Evolutionary conservation across 1,140 invertebrate species (phyloP).

Genomic region (Dendrolimus punctatus): DNA sequence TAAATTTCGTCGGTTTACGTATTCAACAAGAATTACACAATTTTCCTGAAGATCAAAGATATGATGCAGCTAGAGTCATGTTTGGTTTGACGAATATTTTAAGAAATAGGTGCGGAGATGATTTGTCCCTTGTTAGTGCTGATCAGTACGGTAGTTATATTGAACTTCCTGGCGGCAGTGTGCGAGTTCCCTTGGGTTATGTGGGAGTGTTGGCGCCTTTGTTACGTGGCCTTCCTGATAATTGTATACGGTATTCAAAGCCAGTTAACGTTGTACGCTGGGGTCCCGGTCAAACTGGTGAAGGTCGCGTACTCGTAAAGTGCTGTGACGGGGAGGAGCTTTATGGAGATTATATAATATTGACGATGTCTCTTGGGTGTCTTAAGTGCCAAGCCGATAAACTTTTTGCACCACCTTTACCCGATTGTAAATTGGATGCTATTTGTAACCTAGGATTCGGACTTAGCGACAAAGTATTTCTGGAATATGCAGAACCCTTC

Average conservation of each 20-base stretch:
- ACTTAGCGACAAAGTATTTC: slow-evolving; percentile 85
- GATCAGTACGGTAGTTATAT: slow-evolving; percentile 78
- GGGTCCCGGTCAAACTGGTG: slow-evolving; percentile 69
- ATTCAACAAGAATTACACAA: slow-evolving; percentile 79
- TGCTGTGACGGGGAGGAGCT: slow-evolving; percentile 82
- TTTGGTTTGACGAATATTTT: slow-evolving; percentile 76
- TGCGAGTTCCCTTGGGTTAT: slow-evolving; percentile 76
- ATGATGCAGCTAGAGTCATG: slow-evolving; percentile 77
- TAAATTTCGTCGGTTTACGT: slow-evolving; percentile 76
- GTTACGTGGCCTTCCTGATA: slow-evolving; percentile 73
- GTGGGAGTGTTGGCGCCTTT: slow-evolving; percentile 77
- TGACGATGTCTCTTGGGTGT: slow-evolving; percentile 88
- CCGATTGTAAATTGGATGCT: slow-evolving; percentile 80
- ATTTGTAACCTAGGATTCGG: slow-evolving; percentile 85
- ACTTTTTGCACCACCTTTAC: slow-evolving; percentile 84
- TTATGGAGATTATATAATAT: slow-evolving; percentile 84
- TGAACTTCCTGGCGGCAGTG: slow-evolving; percentile 77
- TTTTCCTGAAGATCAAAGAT: slow-evolving; percentile 78
- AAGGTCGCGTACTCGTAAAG: slow-evolving; percentile 74
- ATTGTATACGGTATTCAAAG: slow-evolving; percentile 74
- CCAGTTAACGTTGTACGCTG: slow-evolving; percentile 76
- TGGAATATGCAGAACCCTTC: slow-evolving; percentile 85
- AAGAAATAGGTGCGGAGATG: slow-evolving; percentile 75
- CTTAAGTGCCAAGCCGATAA: slow-evolving; percentile 83
- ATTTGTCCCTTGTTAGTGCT: slow-evolving; percentile 76